These are phyloP conservation scores for Acrocephalus arundinaceus DNA, from an alignment of 2,113 vertebrate species.

Conservation along the genomic window DNA sequence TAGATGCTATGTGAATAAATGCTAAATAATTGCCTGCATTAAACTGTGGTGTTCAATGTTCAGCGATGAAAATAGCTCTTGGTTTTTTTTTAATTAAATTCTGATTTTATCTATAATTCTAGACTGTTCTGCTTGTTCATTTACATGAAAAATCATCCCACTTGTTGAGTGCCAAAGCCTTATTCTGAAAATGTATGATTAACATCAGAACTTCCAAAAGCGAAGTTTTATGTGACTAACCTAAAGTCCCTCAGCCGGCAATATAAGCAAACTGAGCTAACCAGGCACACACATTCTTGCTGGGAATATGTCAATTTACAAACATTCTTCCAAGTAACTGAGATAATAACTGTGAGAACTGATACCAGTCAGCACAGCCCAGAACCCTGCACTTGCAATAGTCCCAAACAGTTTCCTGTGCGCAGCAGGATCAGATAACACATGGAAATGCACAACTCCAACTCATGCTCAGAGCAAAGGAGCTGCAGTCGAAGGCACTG, in stretches of 20 bases:
- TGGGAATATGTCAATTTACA: fast-evolving
- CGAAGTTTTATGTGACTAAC: neutral
- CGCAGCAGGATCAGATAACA: neutral
- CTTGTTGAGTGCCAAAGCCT: neutral
- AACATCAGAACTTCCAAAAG: neutral
- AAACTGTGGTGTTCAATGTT: neutral
- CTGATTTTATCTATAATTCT: conserved; percentile 46
- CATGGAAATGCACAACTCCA: fast-evolving
- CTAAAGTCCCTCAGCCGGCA: neutral
- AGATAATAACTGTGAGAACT: neutral
- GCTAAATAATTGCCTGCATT: conserved; percentile 36
- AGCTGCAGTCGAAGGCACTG: neutral
- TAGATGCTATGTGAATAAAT: conserved; percentile 47
- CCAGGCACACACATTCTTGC: neutral
- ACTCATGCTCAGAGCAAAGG: neutral
- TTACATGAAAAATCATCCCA: neutral
- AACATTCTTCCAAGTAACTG: neutral
- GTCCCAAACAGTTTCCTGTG: neutral
- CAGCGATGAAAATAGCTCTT: conserved; percentile 24
- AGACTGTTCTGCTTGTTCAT: conserved; percentile 18
- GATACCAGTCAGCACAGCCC: neutral
- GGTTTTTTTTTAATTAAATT: conserved; percentile 36
- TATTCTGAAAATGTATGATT: conserved; percentile 21
- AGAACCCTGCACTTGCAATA: fast-evolving
- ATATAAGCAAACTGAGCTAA: neutral